Conservation (phyloP, 2,797 vertebrate species). For the Coluber constrictor region DNA sequence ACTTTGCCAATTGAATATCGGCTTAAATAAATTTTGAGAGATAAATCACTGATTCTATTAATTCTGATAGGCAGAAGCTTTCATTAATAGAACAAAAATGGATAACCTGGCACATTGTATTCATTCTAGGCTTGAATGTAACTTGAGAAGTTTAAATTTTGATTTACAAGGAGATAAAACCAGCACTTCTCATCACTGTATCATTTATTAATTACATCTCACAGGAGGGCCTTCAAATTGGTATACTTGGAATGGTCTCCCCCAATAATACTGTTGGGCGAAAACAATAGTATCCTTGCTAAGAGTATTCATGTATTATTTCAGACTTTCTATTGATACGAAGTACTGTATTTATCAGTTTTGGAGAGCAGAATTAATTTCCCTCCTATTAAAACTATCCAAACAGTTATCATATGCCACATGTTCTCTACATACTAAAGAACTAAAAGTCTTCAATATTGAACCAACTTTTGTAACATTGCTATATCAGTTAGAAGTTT, state of each 20-base stretch:
- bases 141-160: neutral
- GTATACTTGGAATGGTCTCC: too few species aligned
- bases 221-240: neutral
- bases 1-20: too few species aligned
- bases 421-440: neutral
- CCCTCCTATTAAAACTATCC: neutral
- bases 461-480: neutral
- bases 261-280: too few species aligned
- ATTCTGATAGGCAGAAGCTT: too few species aligned
- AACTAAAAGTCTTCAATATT: neutral
- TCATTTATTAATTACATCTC: neutral
- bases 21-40: too few species aligned
- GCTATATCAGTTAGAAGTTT: neutral
- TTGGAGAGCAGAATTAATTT: neutral
- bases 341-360: neutral
- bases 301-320: too few species aligned
- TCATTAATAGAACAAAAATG: too few species aligned
- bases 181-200: neutral
- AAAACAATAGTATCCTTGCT: too few species aligned
- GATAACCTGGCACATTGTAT: neutral
- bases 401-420: neutral
- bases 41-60: too few species aligned
- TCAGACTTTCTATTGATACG: too few species aligned
- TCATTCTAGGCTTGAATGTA: neutral
- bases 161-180: neutral